Percentiles rank a stretch among this genome's conserved stretches.
Conservation (phyloP, 2,113 vertebrate species). For the Tamias sibiricus region DNA sequence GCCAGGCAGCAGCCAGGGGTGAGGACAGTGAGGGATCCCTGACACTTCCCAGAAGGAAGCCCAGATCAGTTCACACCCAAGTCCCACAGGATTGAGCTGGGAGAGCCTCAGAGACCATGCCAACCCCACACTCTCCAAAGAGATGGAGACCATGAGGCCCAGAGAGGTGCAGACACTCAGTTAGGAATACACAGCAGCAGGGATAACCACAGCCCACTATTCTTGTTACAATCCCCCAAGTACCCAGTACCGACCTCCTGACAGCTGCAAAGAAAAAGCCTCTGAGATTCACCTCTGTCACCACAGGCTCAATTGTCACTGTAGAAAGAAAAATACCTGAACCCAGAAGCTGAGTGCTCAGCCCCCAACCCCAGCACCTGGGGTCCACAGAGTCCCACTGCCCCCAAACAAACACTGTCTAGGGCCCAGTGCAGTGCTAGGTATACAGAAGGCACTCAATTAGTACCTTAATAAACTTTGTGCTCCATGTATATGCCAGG, state of each 20-base stretch:
- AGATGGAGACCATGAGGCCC: background rate
- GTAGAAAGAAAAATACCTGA: background rate
- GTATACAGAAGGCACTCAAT: constrained; percentile 20
- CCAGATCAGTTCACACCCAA: background rate
- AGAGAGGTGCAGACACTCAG: constrained; percentile 25
- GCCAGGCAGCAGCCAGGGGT: background rate
- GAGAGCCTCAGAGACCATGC: background rate
- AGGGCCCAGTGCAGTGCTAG: background rate
- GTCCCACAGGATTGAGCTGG: background rate
- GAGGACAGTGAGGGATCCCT: background rate
- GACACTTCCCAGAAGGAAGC: background rate
- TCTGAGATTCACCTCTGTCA: background rate
- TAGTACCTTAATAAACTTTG: background rate
- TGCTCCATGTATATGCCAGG: background rate
- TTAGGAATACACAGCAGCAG: background rate
- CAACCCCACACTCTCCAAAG: background rate
- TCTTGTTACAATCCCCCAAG: background rate
- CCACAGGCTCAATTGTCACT: background rate
- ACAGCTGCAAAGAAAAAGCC: background rate
- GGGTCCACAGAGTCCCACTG: background rate
- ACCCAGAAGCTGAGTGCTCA: background rate
- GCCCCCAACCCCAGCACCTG: background rate
- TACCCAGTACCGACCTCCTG: background rate
- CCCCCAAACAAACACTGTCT: background rate
- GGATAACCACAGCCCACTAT: background rate